A percentile compares a stretch with the other conserved stretches of the same genome.
Evolutionary conservation across 2,797 vertebrate species (phyloP).

Genomic region (Acanthurus tractus): DNA sequence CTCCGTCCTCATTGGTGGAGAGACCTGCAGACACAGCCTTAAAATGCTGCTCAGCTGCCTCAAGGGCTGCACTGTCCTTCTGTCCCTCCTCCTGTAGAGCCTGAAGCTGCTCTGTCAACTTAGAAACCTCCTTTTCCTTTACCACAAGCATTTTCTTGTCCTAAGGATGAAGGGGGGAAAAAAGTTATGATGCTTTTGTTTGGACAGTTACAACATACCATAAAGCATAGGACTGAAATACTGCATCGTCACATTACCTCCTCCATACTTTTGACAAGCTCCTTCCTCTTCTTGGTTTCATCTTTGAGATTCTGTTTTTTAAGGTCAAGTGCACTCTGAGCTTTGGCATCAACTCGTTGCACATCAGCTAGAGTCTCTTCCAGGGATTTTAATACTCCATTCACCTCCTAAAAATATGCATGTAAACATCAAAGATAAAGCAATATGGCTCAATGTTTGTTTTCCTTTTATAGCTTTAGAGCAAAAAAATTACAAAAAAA

Average conservation of each 20-base stretch:
- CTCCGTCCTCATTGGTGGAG: slow-evolving; percentile 91
- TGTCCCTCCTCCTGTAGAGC: slow-evolving; percentile 85
- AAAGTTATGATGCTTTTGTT: neutral
- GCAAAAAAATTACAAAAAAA: too few species aligned
- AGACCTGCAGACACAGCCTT: slow-evolving; percentile 93
- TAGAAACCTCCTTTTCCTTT: slow-evolving; percentile 91
- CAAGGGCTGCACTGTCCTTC: slow-evolving; percentile 85
- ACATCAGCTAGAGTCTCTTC: slow-evolving; percentile 89
- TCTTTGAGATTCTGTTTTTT: slow-evolving; percentile 92
- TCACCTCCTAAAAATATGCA: slow-evolving; percentile 85
- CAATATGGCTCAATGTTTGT: neutral
- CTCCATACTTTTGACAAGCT: slow-evolving; percentile 90
- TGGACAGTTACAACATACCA: neutral
- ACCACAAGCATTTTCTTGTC: slow-evolving; percentile 89
- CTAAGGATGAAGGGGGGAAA: slow-evolving; percentile 71
- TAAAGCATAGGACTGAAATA: neutral
- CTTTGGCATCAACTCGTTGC: slow-evolving; percentile 90
- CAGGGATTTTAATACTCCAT: slow-evolving; percentile 84
- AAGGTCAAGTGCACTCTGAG: slow-evolving; percentile 91
- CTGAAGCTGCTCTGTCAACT: slow-evolving; percentile 82
- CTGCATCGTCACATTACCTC: slow-evolving; percentile 83
- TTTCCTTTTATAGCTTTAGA: neutral
- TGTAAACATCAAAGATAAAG: neutral
- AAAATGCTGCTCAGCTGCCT: slow-evolving; percentile 91
- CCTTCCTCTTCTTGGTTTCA: slow-evolving; percentile 89